A percentile compares a stretch with the other conserved stretches of the same genome.
phyloP scores from a whole-genome alignment of 1,140 invertebrate species.

The Heliothis virescens region DNA sequence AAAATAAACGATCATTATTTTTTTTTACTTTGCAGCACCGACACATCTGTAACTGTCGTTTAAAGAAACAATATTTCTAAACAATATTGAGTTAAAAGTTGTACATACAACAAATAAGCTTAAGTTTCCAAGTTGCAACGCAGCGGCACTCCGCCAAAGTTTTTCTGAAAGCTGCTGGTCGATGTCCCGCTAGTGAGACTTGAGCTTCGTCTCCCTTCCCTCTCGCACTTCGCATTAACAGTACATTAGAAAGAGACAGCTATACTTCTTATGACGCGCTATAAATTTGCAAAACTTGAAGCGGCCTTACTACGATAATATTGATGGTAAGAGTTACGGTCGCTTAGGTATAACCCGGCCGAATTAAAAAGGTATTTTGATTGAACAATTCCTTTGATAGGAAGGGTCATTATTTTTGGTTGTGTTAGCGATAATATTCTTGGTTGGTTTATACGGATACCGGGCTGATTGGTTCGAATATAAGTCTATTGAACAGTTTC shows the following conservation, averaged over 20 bases:
- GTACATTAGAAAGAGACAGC: conserved; percentile 68
- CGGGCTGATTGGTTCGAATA: conserved; percentile 62
- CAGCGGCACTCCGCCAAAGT: conserved; percentile 65
- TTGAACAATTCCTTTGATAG: conserved; percentile 55
- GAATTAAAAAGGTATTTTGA: conserved; percentile 66
- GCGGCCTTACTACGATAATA: conserved; percentile 80
- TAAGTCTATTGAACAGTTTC: conserved; percentile 62
- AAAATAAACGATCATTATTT: no score
- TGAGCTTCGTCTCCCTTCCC: conserved; percentile 69
- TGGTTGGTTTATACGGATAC: conserved; percentile 65
- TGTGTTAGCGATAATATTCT: conserved; percentile 63
- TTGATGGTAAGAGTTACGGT: conserved; percentile 79
- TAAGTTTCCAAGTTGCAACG: conserved; percentile 70
- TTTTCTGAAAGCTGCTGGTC: conserved; percentile 86
- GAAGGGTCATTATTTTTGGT: conserved; percentile 61
- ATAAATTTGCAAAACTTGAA: conserved; percentile 81
- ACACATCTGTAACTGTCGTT: not conserved
- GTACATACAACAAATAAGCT: not conserved
- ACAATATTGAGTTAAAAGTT: not conserved
- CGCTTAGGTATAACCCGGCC: conserved; percentile 73
- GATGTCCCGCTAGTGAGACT: conserved; percentile 84
- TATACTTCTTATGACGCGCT: conserved; percentile 56
- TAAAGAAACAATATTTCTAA: not conserved
- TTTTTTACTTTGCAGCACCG: no score
- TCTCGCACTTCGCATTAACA: conserved; percentile 58